Percentiles rank a stretch among this genome's conserved stretches.
phyloP scores from a whole-genome alignment of 2,888 invertebrate species.

The Phengaris arion region DNA sequence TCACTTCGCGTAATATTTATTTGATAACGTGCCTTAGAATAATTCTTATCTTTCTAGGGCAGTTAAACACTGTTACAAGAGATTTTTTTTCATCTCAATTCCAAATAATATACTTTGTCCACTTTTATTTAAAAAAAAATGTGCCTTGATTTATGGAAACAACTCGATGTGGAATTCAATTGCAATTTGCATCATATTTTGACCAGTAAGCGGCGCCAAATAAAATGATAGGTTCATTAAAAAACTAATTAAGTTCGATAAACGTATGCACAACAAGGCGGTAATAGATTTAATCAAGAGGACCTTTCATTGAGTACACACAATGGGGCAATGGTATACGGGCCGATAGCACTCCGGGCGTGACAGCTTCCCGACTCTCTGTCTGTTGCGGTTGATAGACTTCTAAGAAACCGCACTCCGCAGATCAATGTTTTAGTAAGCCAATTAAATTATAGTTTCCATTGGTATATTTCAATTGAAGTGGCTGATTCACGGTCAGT shows the following conservation, averaged over 20 bases:
- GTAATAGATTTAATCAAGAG: neutral
- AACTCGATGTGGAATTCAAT: too few relatives aligned
- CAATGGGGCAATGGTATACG: neutral
- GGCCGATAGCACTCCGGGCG: slow-evolving; percentile 25
- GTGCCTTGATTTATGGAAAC: too few relatives aligned
- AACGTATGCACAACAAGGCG: neutral
- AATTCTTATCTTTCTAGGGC: slow-evolving; percentile 21
- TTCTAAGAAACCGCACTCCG: slow-evolving; percentile 41
- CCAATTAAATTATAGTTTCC: slow-evolving; percentile 16
- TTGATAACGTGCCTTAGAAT: neutral
- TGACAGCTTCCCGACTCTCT: slow-evolving; percentile 35
- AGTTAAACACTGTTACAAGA: neutral
- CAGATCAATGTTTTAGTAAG: slow-evolving; percentile 21
- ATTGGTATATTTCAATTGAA: slow-evolving; percentile 1
- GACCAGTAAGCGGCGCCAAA: neutral
- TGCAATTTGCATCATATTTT: too few relatives aligned
- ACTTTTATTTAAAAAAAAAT: too few relatives aligned
- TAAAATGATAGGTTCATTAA: neutral
- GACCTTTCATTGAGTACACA: slow-evolving; percentile 2
- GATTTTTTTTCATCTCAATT: neutral
- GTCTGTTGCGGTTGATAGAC: slow-evolving; percentile 41
- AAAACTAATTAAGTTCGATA: neutral
- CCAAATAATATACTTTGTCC: too few relatives aligned
- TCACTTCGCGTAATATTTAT: neutral
- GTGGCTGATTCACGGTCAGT: neutral